Percentiles rank a stretch among this genome's conserved stretches.
Evolutionary conservation across 1,140 invertebrate genomes (phyloP).

Genomic region (Drosophila novamexicana): DNA sequence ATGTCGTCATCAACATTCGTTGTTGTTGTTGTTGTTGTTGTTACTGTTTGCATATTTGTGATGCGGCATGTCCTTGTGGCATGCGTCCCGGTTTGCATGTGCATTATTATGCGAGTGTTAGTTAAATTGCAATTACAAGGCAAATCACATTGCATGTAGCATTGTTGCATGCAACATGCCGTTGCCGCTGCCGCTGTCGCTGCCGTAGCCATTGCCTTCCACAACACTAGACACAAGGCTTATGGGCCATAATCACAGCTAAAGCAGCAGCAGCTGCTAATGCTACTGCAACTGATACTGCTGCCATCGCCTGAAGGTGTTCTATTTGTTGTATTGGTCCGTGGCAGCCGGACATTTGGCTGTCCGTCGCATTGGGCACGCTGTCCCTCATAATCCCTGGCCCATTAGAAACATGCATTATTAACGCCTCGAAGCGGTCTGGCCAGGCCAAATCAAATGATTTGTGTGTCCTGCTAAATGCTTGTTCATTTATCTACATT

Average conservation of each 20-base stretch:
- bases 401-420: constrained; percentile 70
- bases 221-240: constrained; percentile 10
- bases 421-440: constrained; percentile 33
- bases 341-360: not conserved
- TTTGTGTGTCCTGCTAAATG: constrained; percentile 41
- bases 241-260: constrained; percentile 30
- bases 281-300: not conserved
- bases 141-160: constrained; percentile 62
- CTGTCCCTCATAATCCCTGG: constrained; percentile 43
- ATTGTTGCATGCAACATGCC: constrained; percentile 32
- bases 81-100: constrained; percentile 18
- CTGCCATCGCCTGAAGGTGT: constrained; percentile 16
- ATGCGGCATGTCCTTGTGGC: constrained; percentile 38
- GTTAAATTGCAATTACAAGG: constrained; percentile 78
- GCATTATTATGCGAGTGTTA: constrained; percentile 77
- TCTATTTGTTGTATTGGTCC: constrained; percentile 32
- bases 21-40: constrained; percentile 36
- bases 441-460: constrained; percentile 12
- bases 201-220: not conserved
- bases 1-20: constrained; percentile 37
- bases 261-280: not conserved
- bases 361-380: constrained; percentile 58
- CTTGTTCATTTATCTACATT: constrained; percentile 35
- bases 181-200: not conserved
- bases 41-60: constrained; percentile 40